phyloP scores from a whole-genome alignment of 2,797 vertebrate genomes.

The Nannoperca obscura region DNA sequence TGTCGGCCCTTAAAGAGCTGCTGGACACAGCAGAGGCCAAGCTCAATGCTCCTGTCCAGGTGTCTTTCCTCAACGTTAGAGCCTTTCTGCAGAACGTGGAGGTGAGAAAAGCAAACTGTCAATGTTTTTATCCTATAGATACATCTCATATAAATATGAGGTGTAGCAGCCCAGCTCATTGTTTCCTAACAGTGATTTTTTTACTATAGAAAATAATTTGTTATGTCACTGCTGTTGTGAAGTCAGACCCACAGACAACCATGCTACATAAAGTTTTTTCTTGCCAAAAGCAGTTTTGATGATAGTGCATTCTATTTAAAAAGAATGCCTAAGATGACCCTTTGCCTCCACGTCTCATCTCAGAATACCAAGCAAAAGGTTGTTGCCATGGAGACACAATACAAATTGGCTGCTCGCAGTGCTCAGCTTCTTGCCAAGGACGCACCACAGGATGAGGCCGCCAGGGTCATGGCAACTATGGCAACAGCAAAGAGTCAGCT shows the following conservation, averaged over 20 bases:
- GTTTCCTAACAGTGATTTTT: not conserved
- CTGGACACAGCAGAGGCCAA: constrained; percentile 89
- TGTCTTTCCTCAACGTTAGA: constrained; percentile 92
- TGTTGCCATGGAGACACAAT: constrained; percentile 93
- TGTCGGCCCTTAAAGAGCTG: constrained; percentile 88
- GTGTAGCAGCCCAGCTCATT: not conserved
- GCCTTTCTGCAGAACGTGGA: constrained; percentile 93
- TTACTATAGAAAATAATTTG: not conserved
- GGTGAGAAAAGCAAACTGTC: constrained; percentile 75
- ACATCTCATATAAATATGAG: not conserved
- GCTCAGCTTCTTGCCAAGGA: constrained; percentile 94
- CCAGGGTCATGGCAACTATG: constrained; percentile 89
- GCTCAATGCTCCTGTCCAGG: constrained; percentile 87
- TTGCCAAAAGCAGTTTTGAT: constrained; percentile 28
- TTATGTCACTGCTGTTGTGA: not conserved
- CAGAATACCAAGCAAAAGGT: constrained; percentile 95
- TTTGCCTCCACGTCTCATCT: constrained; percentile 42
- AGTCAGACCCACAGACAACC: not conserved
- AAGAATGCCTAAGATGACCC: constrained; percentile 34
- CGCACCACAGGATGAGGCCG: constrained; percentile 89
- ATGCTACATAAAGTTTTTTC: not conserved
- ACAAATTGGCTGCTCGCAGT: constrained; percentile 90
- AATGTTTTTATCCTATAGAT: not conserved
- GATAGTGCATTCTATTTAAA: constrained; percentile 20
- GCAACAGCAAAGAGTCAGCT: constrained; percentile 92